Evolutionary conservation across 2,113 vertebrate species (phyloP).

Genomic region (Cisticola juncidis): DNA sequence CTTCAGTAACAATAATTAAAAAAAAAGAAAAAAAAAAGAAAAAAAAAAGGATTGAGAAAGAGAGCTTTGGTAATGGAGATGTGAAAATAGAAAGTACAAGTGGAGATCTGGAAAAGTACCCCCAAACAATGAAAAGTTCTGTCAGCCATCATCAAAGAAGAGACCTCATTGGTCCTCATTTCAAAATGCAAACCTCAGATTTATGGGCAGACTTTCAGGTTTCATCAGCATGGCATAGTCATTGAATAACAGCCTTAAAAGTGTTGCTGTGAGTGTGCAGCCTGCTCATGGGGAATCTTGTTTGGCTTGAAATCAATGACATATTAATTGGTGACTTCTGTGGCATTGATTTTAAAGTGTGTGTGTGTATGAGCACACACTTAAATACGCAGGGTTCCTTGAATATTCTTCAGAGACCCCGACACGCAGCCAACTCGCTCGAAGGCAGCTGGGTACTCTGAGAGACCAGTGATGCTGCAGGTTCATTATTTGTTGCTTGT

Average conservation of each 20-base stretch:
- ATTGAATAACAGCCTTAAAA: neutral
- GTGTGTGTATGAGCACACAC: neutral
- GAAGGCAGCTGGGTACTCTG: neutral
- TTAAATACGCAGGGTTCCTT: neutral
- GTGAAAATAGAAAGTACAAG: neutral
- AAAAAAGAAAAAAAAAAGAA: neutral
- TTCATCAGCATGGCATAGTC: neutral
- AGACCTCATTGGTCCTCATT: neutral
- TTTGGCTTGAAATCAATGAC: neutral
- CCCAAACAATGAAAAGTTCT: neutral
- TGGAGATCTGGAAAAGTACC: neutral
- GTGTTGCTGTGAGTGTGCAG: neutral
- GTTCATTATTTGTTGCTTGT: neutral
- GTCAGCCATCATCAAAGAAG: neutral
- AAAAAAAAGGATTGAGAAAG: neutral
- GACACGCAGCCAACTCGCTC: neutral
- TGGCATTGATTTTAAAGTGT: neutral
- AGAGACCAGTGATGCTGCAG: neutral
- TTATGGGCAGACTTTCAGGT: neutral
- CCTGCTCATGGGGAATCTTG: neutral
- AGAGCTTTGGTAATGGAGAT: neutral
- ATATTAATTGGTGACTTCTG: neutral
- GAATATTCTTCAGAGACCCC: neutral
- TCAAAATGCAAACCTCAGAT: neutral
- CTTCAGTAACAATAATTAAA: neutral